These are phyloP conservation scores for Amblyraja radiata DNA, from an alignment of 2,797 vertebrate species.

Conservation along the genomic window DNA sequence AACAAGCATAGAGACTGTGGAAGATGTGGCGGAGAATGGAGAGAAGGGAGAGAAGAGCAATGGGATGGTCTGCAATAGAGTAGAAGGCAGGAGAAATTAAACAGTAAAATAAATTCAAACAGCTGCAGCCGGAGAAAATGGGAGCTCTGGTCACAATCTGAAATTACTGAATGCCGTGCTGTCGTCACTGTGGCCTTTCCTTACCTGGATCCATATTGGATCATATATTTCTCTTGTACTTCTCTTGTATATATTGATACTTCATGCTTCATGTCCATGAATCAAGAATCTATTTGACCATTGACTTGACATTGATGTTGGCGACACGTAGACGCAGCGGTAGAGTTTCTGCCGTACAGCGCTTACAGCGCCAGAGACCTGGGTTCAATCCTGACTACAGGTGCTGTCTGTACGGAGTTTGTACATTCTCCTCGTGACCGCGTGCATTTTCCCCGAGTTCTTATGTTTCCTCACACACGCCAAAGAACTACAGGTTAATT, in stretches of 20 bases:
- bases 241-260: too few species aligned
- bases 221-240: too few species aligned
- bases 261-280: neutral
- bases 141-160: neutral
- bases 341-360: too few species aligned
- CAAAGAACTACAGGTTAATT: too few species aligned
- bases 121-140: neutral
- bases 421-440: too few species aligned
- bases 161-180: neutral
- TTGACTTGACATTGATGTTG: neutral
- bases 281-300: neutral
- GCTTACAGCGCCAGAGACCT: too few species aligned
- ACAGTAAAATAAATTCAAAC: neutral
- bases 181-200: neutral
- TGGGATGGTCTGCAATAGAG: neutral
- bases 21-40: neutral
- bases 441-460: too few species aligned
- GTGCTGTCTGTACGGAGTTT: too few species aligned
- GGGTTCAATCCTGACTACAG: too few species aligned
- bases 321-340: too few species aligned
- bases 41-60: neutral
- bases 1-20: neutral
- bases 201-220: too few species aligned
- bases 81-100: neutral
- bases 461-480: too few species aligned